These are phyloP conservation scores for Silurus aristotelis DNA, from an alignment of 2,797 vertebrate species.

Conservation along the genomic window DNA sequence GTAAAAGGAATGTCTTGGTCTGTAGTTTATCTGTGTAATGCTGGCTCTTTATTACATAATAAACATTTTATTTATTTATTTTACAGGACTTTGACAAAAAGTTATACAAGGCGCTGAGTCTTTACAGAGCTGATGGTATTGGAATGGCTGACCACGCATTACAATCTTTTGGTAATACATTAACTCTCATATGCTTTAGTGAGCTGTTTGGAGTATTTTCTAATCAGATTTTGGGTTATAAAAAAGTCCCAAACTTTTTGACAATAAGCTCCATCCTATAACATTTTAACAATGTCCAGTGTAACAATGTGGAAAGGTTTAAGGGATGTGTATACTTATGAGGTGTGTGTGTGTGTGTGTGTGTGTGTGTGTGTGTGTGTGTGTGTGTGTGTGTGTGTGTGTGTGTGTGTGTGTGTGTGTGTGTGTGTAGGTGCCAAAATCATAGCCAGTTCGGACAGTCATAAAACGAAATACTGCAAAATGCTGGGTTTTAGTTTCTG, in stretches of 20 bases:
- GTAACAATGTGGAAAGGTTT: neutral
- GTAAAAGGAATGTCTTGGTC: neutral
- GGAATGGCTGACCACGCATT: constrained; percentile 31
- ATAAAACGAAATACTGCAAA: constrained; percentile 1
- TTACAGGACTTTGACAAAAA: neutral
- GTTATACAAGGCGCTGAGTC: neutral
- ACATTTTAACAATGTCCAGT: neutral
- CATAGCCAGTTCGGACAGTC: neutral
- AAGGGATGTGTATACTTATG: neutral
- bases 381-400: neutral
- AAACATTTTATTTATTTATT: neutral
- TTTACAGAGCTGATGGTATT: constrained; percentile 7
- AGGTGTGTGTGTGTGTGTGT: neutral
- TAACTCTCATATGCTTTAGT: neutral
- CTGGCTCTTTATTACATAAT: neutral
- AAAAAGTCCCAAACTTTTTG: too few species aligned
- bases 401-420: neutral
- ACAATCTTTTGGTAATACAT: neutral
- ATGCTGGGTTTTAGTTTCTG: neutral
- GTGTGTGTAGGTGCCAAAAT: constrained; percentile 69
- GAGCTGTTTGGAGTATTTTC: neutral
- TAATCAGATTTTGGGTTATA: too few species aligned
- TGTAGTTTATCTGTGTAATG: neutral
- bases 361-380: neutral
- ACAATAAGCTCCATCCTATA: neutral